Base-by-base conservation (phyloP, 92 coral and sea anemone species). In the Actinernus sp. region DNA sequence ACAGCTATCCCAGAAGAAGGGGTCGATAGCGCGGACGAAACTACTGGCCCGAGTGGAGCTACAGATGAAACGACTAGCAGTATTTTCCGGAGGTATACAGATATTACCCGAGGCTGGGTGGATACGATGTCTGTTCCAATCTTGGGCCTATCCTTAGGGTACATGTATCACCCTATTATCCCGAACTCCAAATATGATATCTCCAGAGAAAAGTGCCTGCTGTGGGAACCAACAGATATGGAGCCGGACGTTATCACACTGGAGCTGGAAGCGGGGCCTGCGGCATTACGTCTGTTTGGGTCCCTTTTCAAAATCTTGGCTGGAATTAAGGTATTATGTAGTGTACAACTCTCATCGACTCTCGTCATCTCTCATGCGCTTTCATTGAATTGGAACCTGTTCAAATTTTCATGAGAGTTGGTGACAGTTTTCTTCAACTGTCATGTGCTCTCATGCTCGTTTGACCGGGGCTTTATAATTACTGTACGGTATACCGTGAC, bases 231-330 rank as follows among this genome's bases (percentile, higher is more conserved):
- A 1, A 70, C 82, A 26, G 92, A 91, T 0, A 83, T 89, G 77
- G 97, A 91, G 60, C 86, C 99, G 44, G 99, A 95, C 61, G 92
- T 95, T 67, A 95, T 95, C 73, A 95, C 88, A 29, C 52, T 95
- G 57, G 99, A 95, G 61, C 85, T 95, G 38, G 95, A 95, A 31
- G 99, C 99, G 13, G 97, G 97, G 22, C 97, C 99, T 12, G 88
- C 97, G 4, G 97, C 99, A 0, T 74, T 95, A n/a, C 81, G 83
- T 49, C 56, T 95, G 82, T 68, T 83, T 66, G 99, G 99, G 12
- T 82, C 93, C 51, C 64, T 95, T 27, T 39, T 95, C 59, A 88
- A 82, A 33, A 82, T 86, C 52, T 45, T 95, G 47, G 89, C 86
- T 7, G 80, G 87, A 11, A 84, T 95, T 4, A 95, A 95, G 94